These are phyloP conservation scores for Myotis davidii DNA, from an alignment of 2,113 vertebrate genomes.

Conservation along the genomic window DNA sequence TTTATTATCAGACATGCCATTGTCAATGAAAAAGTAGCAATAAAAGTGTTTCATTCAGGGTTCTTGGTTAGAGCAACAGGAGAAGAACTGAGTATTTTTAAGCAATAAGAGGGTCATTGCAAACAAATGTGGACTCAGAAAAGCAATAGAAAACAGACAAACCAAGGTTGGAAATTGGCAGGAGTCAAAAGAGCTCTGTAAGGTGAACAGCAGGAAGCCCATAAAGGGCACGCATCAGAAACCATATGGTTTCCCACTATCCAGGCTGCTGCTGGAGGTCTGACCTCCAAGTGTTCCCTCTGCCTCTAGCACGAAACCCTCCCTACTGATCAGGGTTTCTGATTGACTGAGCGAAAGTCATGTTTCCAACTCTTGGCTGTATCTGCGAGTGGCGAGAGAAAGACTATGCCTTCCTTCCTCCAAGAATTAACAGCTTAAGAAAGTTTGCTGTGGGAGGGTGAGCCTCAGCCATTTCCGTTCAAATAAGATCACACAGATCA, in stretches of 20 bases:
- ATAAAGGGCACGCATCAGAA: background rate
- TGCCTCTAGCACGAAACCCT: background rate
- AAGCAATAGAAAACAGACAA: background rate
- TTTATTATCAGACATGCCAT: background rate
- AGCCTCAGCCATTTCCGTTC: background rate
- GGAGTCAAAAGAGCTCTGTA: background rate
- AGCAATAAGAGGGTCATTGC: background rate
- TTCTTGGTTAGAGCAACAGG: background rate
- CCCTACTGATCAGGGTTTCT: background rate
- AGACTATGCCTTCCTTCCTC: background rate
- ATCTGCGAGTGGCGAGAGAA: background rate
- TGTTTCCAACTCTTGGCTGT: background rate
- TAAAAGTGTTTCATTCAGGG: background rate
- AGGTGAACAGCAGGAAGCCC: background rate
- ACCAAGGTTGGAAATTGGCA: background rate
- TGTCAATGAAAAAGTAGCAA: background rate
- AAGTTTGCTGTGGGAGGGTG: background rate
- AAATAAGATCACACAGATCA: background rate
- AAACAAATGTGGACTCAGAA: background rate
- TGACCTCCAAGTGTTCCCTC: background rate
- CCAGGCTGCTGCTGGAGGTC: background rate
- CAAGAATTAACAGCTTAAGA: background rate
- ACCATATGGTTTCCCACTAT: background rate
- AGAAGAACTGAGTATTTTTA: background rate
- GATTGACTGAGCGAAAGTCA: background rate